Conservation (phyloP, 2,113 vertebrate species). For the Acanthisitta chloris region DNA sequence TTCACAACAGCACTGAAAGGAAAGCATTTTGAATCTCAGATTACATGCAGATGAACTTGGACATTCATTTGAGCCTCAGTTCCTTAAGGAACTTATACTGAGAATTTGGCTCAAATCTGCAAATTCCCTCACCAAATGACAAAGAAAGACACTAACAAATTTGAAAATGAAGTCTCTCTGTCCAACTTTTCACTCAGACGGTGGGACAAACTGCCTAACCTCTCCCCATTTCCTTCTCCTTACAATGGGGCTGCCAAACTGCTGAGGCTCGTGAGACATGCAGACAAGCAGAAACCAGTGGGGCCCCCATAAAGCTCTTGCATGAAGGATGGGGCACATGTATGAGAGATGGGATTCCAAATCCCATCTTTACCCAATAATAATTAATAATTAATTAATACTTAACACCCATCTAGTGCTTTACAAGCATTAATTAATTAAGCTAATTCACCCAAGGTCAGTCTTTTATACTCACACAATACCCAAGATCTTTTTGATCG, state of each 20-base stretch:
- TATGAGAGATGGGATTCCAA: constrained; percentile 48
- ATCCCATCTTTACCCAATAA: constrained; percentile 61
- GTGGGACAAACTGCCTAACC: not conserved
- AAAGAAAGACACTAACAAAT: not conserved
- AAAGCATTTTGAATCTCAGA: not conserved
- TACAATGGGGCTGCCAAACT: not conserved
- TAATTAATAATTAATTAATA: constrained; percentile 67
- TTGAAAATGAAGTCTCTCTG: not conserved
- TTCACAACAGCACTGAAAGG: not conserved
- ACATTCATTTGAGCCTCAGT: not conserved
- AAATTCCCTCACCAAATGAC: not conserved
- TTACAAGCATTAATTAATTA: constrained; percentile 71
- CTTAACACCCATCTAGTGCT: constrained; percentile 57
- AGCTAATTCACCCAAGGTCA: constrained; percentile 69
- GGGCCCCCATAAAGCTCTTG: not conserved
- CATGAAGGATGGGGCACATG: constrained; percentile 17
- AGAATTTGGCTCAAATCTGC: not conserved
- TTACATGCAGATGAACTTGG: not conserved
- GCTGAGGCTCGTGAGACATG: not conserved
- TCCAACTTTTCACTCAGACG: not conserved
- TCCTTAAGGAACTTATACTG: not conserved
- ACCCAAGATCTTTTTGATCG: constrained; percentile 60
- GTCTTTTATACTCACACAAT: constrained; percentile 63
- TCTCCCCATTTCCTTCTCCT: not conserved
- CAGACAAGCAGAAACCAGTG: not conserved